Evolutionary conservation across 2,797 vertebrate species (phyloP), one percentile per base, ranked within the genome.

Genomic region (Clarias pachynema): DNA sequence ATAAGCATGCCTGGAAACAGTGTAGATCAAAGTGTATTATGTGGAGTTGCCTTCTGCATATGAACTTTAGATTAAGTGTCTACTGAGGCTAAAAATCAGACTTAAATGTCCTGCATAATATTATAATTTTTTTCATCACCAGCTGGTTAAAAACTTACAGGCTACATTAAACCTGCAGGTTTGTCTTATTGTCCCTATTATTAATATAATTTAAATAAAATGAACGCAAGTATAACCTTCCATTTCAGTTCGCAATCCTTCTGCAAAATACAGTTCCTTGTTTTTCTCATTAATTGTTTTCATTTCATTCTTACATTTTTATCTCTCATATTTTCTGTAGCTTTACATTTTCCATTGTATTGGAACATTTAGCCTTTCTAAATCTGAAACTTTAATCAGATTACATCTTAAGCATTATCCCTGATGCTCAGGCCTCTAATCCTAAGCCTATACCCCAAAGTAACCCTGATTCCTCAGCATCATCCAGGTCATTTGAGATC

Each of bases 371-470:
- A 53, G 40, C 40, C 29, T 31, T 26, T 66, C 24, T 29, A 53
- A 53, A 66, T 31, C 63, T 22, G 44, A 81, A 81, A 31, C 79
- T 53, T 15, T 66, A 80, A 66, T 81, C 79, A 66, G 79, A 81
- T 81, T 68, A 81, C 79, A 31, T 24, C 26, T 9, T 68, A 40
- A 34, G 68, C 65, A 62, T 83, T 65, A 56, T 18, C 40, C 18
- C 40, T 63, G 56, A 79, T 60, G 63, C 83, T 78, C 83, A n/a
- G 15, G 16, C 65, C 74, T 59, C 4, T 77, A 57, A 77, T 66
- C 22, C 34, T 59, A 59, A 69, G 31, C 5, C 29, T 62, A 8
- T 24, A 44, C n/a, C 37, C 65, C 40, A 79, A 79, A 63, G 59
- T 79, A 63, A 60, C 34, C 8, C 60, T 80, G n/a, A 68, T 68